Evolutionary conservation across 1,140 invertebrate genomes (phyloP).

Genomic region (Drepana arcuata): DNA sequence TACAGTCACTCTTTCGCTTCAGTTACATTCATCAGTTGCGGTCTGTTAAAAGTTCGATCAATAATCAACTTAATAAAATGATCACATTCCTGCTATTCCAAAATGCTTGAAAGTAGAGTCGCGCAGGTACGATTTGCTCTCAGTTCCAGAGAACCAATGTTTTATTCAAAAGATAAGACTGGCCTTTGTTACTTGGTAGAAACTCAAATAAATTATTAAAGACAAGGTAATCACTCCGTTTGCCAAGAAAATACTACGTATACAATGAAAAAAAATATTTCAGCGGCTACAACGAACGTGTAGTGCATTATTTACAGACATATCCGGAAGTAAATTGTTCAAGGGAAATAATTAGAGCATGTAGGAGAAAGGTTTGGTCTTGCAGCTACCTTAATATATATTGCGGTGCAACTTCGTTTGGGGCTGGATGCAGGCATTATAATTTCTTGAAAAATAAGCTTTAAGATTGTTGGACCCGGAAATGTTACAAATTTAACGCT

Average conservation of each 20-base stretch:
- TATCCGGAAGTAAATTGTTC: constrained; percentile 9
- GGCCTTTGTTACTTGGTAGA: constrained; percentile 28
- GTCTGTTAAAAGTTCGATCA: too few relatives aligned
- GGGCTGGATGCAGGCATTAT: too few relatives aligned
- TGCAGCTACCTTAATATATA: too few relatives aligned
- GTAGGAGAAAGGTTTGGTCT: constrained; percentile 4
- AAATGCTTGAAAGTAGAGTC: background rate
- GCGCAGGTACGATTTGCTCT: constrained; percentile 1
- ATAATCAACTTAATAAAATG: too few relatives aligned
- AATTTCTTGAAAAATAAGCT: too few relatives aligned
- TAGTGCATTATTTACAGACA: constrained; percentile 15
- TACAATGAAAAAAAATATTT: constrained; percentile 24
- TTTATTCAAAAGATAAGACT: constrained; percentile 30
- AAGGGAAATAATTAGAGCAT: background rate
- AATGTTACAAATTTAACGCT: constrained; percentile 17
- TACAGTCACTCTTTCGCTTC: too few relatives aligned
- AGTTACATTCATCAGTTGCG: too few relatives aligned
- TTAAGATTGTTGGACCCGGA: too few relatives aligned
- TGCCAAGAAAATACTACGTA: constrained; percentile 22
- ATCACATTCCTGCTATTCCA: background rate
- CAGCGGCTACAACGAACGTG: constrained; percentile 12
- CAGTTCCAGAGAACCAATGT: constrained; percentile 20
- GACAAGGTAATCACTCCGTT: constrained; percentile 31
- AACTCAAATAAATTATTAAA: constrained; percentile 32
- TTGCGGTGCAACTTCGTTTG: too few relatives aligned